Base-by-base conservation (phyloP, 2,888 invertebrate species). In the Nymphalis polychloros region DNA sequence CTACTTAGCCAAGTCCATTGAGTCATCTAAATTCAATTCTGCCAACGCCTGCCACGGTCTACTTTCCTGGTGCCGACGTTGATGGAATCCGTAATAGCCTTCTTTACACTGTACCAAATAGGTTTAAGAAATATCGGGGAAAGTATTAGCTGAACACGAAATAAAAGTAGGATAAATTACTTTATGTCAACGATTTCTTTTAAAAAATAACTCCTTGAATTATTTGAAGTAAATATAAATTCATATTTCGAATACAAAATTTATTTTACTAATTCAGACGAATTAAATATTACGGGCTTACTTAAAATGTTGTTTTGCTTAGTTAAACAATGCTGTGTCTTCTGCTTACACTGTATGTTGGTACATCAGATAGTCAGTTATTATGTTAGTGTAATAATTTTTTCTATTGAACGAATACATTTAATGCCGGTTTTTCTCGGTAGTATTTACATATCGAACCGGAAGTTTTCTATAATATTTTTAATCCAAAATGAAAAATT, bases 11-110 rank as follows among this genome's bases (percentile, higher is more conserved):
- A n/a, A 64, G 67, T 66, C 70, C 65, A 70, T 70, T 72, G 70
- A 72, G 72, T 66, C 65, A 68, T 70, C 68, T 68, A 66, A 70
- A 70, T 72, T 72, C 68, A 72, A 72, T 72, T 72, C 68, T 50
- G 63, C 63, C 70, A 70, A 68, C 72, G 70, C 70, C 72, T 72
- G 67, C 70, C 72, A 61, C 63, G 59, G 72, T 65, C 67, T 63
- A 63, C 69, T 72, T 70, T 63, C 63, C 70, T 72, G 72, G 65
- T 64, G n/a, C 62, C 59, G 68, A 72, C 70, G 72, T 60, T 70
- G 68, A 72, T 68, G 70, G 72, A 72, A 72, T 72, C 63, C 61
- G 63, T 72, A 72, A 72, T 72, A 63, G 70, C 63, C 63, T 64
- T 60, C 68, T 64, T 67, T 67, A 62, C 69, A 60, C 64, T 41